Evolutionary conservation across 64 coral and sea anemone species (phyloP), one percentile per base, ranked within the genome.

Genomic region (Dendrophyllia cribrosa): DNA sequence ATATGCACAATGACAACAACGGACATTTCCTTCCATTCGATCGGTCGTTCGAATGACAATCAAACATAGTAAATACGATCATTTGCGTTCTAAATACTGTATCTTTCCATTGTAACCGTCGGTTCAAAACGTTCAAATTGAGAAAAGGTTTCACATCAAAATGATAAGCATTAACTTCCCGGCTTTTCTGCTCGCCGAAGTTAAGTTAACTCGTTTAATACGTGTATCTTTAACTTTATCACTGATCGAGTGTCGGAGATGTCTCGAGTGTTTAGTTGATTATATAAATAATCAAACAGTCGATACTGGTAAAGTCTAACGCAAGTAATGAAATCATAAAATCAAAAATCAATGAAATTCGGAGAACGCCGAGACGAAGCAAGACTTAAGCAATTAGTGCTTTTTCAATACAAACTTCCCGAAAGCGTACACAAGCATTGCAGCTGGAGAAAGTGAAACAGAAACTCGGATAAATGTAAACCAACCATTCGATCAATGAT

Each of bases 321-420:
- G 22, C 66, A n/a, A 19, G 17, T n/a, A 72, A 10, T 3, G 14
- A 17, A 17, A 64, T 64, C 2, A 64, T 26, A 8, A 72, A 15
- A 56, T 56, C 3, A 7, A 9, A 45, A 13, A 4, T 16, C 48
- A 9, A 83, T 66, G 59, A 64, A 48, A 83, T 67, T 0, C 50
- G 46, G 43, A 83, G 61, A 16, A 66, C 50, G 25, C 19, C 16
- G n/a, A 51, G 6, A 23, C 8, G 34, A 83, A 50, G 63, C 78
- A 83, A 83, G 66, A 83, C 67, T 60, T 83, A 19, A 49, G 61
- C 61, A 83, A 83, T 83, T 83, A 83, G 80, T 20, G 61, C 17
- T 66, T 83, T 83, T 83, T 66, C 44, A 67, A 83, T 67, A 45
- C 16, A 43, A 63, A 83, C 58, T 12, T 48, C 19, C 22, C 15